Evolutionary conservation across 2,113 vertebrate species (phyloP).

Genomic region (Chiloscyllium plagiosum): DNA sequence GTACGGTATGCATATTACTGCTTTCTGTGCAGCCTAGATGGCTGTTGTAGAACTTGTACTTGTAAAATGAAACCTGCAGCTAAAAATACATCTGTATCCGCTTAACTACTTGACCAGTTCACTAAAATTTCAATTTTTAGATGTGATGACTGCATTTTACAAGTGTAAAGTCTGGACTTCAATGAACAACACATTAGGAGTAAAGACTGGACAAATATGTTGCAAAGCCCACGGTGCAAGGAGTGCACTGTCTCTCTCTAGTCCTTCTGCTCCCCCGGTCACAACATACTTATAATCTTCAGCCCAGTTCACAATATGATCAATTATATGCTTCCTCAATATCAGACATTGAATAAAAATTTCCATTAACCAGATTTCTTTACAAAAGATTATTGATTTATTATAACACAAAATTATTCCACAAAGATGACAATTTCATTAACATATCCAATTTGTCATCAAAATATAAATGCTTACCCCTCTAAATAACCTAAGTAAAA

Average conservation of each 20-base stretch:
- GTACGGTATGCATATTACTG: neutral
- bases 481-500: no score
- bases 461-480: no score
- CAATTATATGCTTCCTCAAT: no score
- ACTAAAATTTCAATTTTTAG: neutral
- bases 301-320: no score
- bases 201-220: neutral
- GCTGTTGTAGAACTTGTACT: neutral
- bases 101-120: neutral
- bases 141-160: neutral
- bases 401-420: no score
- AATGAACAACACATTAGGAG: neutral
- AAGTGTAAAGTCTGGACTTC: neutral
- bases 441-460: no score
- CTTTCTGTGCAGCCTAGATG: neutral
- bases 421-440: no score
- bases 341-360: no score
- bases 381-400: no score
- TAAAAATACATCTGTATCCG: neutral
- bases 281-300: no score
- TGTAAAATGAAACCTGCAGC: neutral
- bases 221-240: no score
- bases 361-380: no score
- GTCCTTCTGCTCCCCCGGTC: neutral
- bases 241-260: neutral